Evolutionary conservation across 2,888 invertebrate genomes (phyloP), one percentile per base, ranked within the genome.

Genomic region (Sesia bembeciformis): DNA sequence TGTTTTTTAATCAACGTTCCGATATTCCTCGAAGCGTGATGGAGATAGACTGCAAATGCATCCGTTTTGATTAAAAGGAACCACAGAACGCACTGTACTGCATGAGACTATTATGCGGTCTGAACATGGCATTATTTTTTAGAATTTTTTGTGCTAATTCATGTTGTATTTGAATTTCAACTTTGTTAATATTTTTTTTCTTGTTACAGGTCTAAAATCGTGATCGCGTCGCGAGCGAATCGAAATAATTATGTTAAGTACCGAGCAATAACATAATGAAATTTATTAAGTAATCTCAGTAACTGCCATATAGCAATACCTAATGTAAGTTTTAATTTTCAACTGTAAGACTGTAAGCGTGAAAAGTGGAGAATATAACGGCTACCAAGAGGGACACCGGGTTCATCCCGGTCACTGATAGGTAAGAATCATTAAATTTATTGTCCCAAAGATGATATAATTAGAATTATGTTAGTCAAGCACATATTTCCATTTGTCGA

Each of bases 301-400:
- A 59, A 63, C 65, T 66, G 66, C 66, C 67, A 62, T 23, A 54
- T 58, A 57, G 62, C 65, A 64, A 65, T 66, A 67, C 62, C 53
- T 60, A 54, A 59, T 53, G 53, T 53, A 40, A 52, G 52, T 59
- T 23, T 23, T 23, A 60, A 62, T 68, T 71, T 65, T 49, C 23
- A 55, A 52, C 49, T 58, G 58, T 55, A 55, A 40, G 39, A 65
- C 72, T 76, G 40, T 64, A 60, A 71, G 69, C 72, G 67, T 64
- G 55, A 77, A 86, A 83, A 81, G 86, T 87, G 87, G 87, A 85
- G 77, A 78, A 85, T 60, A 55, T 78, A 63, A 70, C 82, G 62
- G 69, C 70, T 49, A 60, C 72, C 54, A 81, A 78, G 66, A 74
- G 76, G 57, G 76, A 62, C 62, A 62, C 83, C 78, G 85, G 84